Evolutionary conservation across 2,888 invertebrate species (phyloP).

Genomic region (Xylocampa areola): DNA sequence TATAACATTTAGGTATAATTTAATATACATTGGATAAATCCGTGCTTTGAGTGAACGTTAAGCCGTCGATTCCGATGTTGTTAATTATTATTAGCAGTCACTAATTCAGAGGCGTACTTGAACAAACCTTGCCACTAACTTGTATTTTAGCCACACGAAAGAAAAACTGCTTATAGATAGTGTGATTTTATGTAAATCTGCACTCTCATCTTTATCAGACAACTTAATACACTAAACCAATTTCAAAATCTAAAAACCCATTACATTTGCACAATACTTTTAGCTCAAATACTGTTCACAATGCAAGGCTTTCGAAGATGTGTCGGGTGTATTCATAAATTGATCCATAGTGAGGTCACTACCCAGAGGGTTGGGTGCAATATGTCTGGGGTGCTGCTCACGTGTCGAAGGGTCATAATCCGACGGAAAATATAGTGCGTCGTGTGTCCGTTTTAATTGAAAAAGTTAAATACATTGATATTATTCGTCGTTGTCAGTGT

Average conservation of each 20-base stretch:
- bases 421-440: slow-evolving; percentile 77
- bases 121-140: too few relatives aligned
- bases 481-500: slow-evolving; percentile 25
- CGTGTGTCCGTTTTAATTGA: slow-evolving; percentile 82
- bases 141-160: too few relatives aligned
- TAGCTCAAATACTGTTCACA: slow-evolving; percentile 44
- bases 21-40: too few relatives aligned
- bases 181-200: too few relatives aligned
- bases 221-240: background rate
- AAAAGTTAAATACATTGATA: slow-evolving; percentile 75
- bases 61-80: too few relatives aligned
- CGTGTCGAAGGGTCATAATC: slow-evolving; percentile 86
- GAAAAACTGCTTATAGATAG: too few relatives aligned
- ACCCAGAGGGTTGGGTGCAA: slow-evolving; percentile 78
- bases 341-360: slow-evolving; percentile 81
- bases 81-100: too few relatives aligned
- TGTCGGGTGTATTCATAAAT: slow-evolving; percentile 78
- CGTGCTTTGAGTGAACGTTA: too few relatives aligned
- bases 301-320: slow-evolving; percentile 62
- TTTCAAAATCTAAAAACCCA: slow-evolving; percentile 4
- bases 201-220: background rate
- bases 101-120: too few relatives aligned
- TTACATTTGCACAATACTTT: slow-evolving; percentile 16
- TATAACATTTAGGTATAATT: too few relatives aligned
- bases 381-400: slow-evolving; percentile 79